Evolutionary conservation across 2,797 vertebrate genomes (phyloP).

Genomic region (Rallus crepitans): DNA sequence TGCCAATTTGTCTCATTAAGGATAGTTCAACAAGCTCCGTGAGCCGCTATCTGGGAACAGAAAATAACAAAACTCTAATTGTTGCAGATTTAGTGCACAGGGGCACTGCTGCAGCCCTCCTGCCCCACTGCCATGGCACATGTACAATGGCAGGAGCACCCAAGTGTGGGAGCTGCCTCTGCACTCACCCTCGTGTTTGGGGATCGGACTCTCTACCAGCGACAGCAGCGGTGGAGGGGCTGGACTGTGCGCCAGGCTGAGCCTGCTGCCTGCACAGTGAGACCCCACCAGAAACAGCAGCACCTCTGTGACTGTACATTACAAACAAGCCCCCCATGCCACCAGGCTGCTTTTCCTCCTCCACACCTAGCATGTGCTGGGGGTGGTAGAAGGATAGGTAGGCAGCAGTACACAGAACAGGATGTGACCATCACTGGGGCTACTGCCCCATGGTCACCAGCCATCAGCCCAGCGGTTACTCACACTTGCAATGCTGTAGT

Average conservation of each 20-base stretch:
- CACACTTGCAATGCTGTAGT: accelerated
- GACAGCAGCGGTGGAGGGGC: no score
- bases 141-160: accelerated
- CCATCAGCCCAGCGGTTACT: accelerated
- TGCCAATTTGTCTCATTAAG: neutral
- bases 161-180: neutral
- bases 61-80: neutral
- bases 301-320: no score
- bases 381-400: no score
- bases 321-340: no score
- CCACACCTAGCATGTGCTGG: accelerated
- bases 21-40: neutral
- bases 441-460: accelerated
- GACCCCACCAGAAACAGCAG: no score
- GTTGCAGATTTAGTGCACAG: accelerated
- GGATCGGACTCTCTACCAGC: accelerated
- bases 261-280: no score
- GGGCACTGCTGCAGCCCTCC: neutral
- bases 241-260: no score
- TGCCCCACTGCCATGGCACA: neutral
- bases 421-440: accelerated
- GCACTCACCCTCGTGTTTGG: accelerated
- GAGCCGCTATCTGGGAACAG: neutral
- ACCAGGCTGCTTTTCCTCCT: neutral
- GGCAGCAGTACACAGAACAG: accelerated